A percentile compares a stretch with the other conserved stretches of the same genome.
These are phyloP conservation scores for Schlechtendalia chinensis DNA, from an alignment of 1,140 invertebrate genomes.

Conservation along the genomic window DNA sequence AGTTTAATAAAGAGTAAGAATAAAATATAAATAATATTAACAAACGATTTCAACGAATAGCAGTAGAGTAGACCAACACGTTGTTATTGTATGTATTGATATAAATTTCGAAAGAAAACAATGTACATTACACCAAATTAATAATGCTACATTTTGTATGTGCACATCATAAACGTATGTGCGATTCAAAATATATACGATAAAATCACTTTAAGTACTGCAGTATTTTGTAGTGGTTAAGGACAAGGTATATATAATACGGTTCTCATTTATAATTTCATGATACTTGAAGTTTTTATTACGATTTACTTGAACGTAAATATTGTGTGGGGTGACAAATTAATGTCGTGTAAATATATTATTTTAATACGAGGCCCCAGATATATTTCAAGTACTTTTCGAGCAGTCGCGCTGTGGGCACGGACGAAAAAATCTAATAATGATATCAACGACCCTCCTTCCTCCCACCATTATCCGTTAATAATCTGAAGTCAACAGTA, in stretches of 20 bases:
- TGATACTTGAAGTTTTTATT: slow-evolving; percentile 21
- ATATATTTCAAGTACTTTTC: slow-evolving; percentile 7
- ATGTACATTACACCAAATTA: slow-evolving; percentile 5
- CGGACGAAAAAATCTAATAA: slow-evolving; percentile 28
- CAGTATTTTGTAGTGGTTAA: not conserved
- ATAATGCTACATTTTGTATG: not conserved
- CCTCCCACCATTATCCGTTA: not conserved
- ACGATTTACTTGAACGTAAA: slow-evolving; percentile 24
- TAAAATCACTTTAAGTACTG: slow-evolving; percentile 7
- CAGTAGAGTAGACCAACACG: not conserved
- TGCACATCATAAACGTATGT: not conserved
- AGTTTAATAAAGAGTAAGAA: no score
- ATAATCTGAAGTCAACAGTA: slow-evolving; percentile 15
- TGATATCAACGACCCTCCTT: not conserved
- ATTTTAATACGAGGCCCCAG: slow-evolving; percentile 3
- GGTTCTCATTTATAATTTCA: not conserved
- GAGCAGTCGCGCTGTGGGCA: not conserved
- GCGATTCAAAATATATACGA: not conserved
- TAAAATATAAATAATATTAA: no score
- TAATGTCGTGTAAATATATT: slow-evolving; percentile 3
- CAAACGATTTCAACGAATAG: not conserved
- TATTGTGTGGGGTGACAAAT: slow-evolving; percentile 13
- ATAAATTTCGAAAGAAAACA: not conserved
- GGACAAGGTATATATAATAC: not conserved
- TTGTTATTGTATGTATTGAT: slow-evolving; percentile 2